These are phyloP conservation scores for Heliconius eleuchia DNA, from an alignment of 1,140 invertebrate species.

Conservation along the genomic window DNA sequence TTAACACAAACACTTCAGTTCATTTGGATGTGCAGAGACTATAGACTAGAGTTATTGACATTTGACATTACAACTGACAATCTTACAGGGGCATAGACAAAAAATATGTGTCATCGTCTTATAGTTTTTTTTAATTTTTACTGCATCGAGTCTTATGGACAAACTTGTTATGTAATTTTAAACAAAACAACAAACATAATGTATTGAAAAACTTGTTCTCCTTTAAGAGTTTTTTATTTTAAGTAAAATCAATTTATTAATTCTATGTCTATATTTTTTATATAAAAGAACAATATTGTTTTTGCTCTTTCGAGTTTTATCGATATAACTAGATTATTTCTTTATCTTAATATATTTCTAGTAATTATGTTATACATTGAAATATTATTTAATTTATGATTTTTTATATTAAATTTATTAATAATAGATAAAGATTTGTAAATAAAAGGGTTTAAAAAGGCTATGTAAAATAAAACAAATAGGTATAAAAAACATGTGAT, in stretches of 20 bases:
- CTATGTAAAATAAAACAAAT: not conserved
- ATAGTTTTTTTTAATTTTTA: not conserved
- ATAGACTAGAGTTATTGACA: constrained; percentile 51
- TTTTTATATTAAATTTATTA: no score
- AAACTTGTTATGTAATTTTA: not conserved
- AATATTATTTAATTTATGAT: no score
- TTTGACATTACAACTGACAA: constrained; percentile 38
- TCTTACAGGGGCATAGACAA: constrained; percentile 25
- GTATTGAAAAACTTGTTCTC: no score
- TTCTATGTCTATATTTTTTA: no score
- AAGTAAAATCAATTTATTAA: no score
- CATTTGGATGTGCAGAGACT: constrained; percentile 64
- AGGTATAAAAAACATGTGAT: not conserved
- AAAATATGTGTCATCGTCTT: not conserved
- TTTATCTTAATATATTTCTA: no score
- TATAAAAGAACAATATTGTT: no score
- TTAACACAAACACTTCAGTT: constrained; percentile 78
- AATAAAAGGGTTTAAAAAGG: not conserved
- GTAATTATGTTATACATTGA: no score
- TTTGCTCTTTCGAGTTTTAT: not conserved
- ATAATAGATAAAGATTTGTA: no score
- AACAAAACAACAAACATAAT: no score
- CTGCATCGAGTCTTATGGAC: not conserved
- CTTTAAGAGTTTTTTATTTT: no score
- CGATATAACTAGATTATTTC: not conserved